Evolutionary conservation across 2,113 vertebrate genomes (phyloP), one percentile per base, ranked within the genome.

Genomic region (Charadrius vociferus): DNA sequence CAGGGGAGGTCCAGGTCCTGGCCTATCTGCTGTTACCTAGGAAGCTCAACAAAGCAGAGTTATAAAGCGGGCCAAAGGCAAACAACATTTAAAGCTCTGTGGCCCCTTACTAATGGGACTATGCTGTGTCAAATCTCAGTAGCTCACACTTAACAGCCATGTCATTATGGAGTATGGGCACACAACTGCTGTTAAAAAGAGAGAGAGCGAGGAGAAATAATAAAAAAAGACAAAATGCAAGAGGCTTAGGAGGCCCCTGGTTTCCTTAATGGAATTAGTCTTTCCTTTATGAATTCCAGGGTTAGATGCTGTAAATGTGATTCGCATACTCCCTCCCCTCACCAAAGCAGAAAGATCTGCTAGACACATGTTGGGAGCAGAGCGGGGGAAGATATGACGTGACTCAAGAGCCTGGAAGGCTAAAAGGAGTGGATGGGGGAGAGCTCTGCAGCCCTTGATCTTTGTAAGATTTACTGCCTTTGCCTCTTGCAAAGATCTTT

Each of bases 391-490:
- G 98, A 95, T 94, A 96, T 97, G 96, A 97, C 29, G 17, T 96
- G 93, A 98, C 95, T 98, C 93, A 92, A 97, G 92, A 96, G 88
- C 93, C 96, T 97, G 81, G 95, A 96, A 93, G 81, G 96, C 95
- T 96, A 88, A 96, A 98, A 97, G 96, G 92, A 97, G 75, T 94
- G 86, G 94, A 96, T 90, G 94, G 94, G 96, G 95, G 92, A 96
- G 94, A 97, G 95, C 81, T 93, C 73, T 95, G 91, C 88, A 93
- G 96, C 84, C 94, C 94, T 98, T 97, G 96, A 97, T 97, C 96
- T 94, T 94, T 96, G 79, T 86, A 96, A 97, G 97, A 98, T 98
- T 98, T 98, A 98, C 97, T 97, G 97, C 97, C 90, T 97, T 97
- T 96, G 96, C 97, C 96, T 98, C 97, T 98, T 96, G 95, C 96